Conservation (phyloP, 2,797 vertebrate genomes). For the Sorex maritimensis region DNA sequence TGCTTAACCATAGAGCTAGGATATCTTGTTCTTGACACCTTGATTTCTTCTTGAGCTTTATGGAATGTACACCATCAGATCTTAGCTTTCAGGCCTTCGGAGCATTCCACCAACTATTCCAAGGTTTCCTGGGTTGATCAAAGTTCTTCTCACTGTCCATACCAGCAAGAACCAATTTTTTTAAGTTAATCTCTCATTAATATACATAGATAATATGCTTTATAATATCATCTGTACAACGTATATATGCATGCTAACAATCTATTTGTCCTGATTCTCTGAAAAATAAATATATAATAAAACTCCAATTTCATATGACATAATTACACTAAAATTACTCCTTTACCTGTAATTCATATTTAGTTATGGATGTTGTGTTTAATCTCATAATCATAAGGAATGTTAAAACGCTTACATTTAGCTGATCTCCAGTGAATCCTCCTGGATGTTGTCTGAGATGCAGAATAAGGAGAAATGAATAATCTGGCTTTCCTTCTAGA, state of each 20-base stretch:
- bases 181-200: background rate
- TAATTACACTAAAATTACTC: background rate
- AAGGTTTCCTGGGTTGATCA: background rate
- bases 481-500: background rate
- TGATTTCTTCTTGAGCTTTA: background rate
- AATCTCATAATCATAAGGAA: background rate
- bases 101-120: background rate
- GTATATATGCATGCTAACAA: background rate
- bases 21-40: background rate
- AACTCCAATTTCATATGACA: background rate
- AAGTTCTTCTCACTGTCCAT: background rate
- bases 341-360: conserved; percentile 17
- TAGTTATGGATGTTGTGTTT: background rate
- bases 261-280: background rate
- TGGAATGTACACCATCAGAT: background rate
- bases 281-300: background rate
- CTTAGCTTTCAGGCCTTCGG: background rate
- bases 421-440: background rate
- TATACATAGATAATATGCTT: background rate
- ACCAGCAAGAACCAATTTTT: background rate
- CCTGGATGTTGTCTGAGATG: background rate
- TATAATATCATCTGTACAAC: background rate
- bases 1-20: background rate
- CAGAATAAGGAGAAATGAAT: background rate
- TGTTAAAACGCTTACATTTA: background rate